Base-by-base conservation (phyloP, 2,888 invertebrate genomes). In the Cinara cedri region DNA sequence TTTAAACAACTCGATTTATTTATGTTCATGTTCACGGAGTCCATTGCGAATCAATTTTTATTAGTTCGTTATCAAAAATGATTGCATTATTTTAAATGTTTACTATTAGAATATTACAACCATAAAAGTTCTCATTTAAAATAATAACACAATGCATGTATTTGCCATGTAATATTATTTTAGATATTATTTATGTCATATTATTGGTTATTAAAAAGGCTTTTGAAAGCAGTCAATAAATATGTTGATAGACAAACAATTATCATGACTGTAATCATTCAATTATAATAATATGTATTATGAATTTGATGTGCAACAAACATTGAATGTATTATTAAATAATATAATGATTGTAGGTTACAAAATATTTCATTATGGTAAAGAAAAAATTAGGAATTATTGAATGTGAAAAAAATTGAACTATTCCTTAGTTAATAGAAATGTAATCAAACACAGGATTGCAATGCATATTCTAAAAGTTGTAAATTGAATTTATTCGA, bases 11-110 rank as follows among this genome's bases (percentile, higher is more conserved):
- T 44, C 71, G 8, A 44, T 57, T n/a, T 16, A 57, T 72, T 46
- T 44, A 24, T 72, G 21, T 46, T 44, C 13, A 46, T 46, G n/a
- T n/a, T n/a, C n/a, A n/a, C n/a, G n/a, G 24, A n/a, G 21, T 57
- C 44, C 3, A 57, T 24, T 42, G 42, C n/a, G 57, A 57, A 72
- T 72, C 71, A 72, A n/a, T 44, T 72, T 44, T 57, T 57, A 72
- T 72, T 21, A 19, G 44, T 44, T n/a, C 3, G 8, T 16, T n/a
- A 55, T 72, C 24, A 11, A 71, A 71, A 55, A 34, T 42, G 19
- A 70, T 70, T 34, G 55, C 42, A 16, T 44, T 44, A 24, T 55
- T 71, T 44, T 44, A 57, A 71, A 71, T 34, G 21, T 24, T 71
- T 16, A 13, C 21, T 42, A 55, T n/a, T n/a, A 42, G 16, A 70